Percentiles rank a stretch among this genome's conserved stretches.
Conservation (phyloP, 53 echinoderm and acorn worm genomes). For the Luidia sarsii region DNA sequence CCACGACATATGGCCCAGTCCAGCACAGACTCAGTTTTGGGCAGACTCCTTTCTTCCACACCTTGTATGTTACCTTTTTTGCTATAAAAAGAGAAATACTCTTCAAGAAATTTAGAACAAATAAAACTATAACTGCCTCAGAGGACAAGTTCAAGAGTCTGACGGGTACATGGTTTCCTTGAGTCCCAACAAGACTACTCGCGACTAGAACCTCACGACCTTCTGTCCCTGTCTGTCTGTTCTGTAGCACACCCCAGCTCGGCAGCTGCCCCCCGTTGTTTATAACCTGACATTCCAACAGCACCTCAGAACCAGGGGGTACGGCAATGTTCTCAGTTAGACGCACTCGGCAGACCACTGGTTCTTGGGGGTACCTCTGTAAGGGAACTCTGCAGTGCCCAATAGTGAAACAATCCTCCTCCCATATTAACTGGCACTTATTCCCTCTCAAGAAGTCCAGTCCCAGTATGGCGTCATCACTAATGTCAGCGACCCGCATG, state of each 20-base stretch:
- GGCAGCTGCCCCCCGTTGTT: constrained; percentile 7
- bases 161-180: background rate
- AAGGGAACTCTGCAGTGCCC: constrained; percentile 12
- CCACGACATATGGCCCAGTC: constrained; percentile 11
- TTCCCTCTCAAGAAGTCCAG: constrained; percentile 45
- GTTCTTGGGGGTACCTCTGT: constrained; percentile 7
- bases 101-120: too few species aligned
- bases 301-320: constrained; percentile 17
- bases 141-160: constrained; percentile 13
- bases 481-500: constrained; percentile 44
- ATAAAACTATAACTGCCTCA: background rate
- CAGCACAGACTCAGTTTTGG: constrained; percentile 9
- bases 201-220: background rate
- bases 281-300: constrained; percentile 12
- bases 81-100: too few species aligned
- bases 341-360: constrained; percentile 24
- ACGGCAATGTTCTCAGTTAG: constrained; percentile 6
- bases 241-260: constrained; percentile 32
- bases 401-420: constrained; percentile 8
- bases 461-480: constrained; percentile 45
- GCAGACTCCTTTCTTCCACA: constrained; percentile 5
- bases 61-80: too few species aligned
- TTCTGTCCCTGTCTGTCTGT: background rate
- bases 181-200: background rate
- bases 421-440: constrained; percentile 29